Evolutionary conservation across 1,140 invertebrate species (phyloP).

Genomic region (Drosophila suzukii): DNA sequence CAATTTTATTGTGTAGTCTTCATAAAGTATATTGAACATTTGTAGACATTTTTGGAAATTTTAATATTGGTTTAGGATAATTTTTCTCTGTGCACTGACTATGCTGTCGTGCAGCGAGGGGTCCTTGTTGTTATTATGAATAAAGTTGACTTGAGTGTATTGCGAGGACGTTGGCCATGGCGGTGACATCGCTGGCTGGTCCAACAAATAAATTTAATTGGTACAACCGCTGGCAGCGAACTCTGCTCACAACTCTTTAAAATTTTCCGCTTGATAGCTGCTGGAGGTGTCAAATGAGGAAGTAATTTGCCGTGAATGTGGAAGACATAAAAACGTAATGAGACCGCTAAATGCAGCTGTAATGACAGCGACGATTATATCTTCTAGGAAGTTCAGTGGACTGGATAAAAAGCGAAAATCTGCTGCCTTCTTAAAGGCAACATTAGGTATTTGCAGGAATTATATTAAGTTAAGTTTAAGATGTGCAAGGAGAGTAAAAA

Average conservation of each 20-base stretch:
- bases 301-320: conserved; percentile 32
- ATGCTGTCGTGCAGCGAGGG: conserved; percentile 27
- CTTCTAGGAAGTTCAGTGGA: conserved; percentile 14
- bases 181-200: conserved; percentile 49
- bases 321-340: conserved; percentile 24
- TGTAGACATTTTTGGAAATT: not conserved
- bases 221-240: conserved; percentile 44
- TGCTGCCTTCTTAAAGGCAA: not conserved
- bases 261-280: conserved; percentile 23
- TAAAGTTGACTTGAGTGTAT: conserved; percentile 71
- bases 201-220: conserved; percentile 73
- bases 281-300: conserved; percentile 27
- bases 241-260: conserved; percentile 35
- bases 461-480: too few relatives aligned
- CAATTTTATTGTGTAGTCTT: too few relatives aligned
- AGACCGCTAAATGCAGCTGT: conserved; percentile 29
- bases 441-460: not conserved
- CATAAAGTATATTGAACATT: not conserved
- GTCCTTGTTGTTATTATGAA: conserved; percentile 59
- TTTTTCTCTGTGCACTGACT: not conserved
- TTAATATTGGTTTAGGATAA: too few relatives aligned
- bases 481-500: not conserved
- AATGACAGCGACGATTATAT: conserved; percentile 31
- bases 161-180: conserved; percentile 45
- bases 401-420: conserved; percentile 1